phyloP scores from a whole-genome alignment of 2,113 vertebrate species.

The Pteruthius melanotis region DNA sequence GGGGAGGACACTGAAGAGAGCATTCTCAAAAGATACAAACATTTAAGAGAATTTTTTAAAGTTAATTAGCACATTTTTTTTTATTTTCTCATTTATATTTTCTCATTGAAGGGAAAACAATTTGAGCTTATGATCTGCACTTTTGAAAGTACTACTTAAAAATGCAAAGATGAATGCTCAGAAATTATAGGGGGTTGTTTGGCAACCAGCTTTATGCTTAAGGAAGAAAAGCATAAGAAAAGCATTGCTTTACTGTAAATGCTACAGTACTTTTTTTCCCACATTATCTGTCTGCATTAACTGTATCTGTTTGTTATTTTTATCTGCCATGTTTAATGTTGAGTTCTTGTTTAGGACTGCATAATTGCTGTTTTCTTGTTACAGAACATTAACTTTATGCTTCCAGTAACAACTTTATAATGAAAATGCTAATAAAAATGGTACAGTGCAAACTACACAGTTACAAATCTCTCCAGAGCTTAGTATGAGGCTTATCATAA shows the following conservation, averaged over 20 bases:
- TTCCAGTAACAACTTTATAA: slow-evolving; percentile 49
- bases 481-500: slow-evolving; percentile 12
- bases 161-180: background rate
- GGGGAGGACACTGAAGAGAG: background rate
- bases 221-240: too few relatives aligned
- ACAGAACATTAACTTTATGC: slow-evolving; percentile 50
- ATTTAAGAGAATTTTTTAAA: background rate
- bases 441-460: background rate
- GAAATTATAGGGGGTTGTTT: background rate
- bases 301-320: slow-evolving; percentile 4
- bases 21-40: background rate
- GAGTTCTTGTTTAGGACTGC: background rate
- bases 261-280: background rate
- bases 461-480: slow-evolving; percentile 34
- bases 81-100: background rate
- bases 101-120: background rate
- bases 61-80: background rate
- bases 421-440: slow-evolving; percentile 52
- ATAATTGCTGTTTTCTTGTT: slow-evolving; percentile 34
- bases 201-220: background rate
- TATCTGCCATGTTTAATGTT: slow-evolving; percentile 16
- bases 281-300: background rate
- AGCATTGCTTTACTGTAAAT: background rate
- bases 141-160: background rate
- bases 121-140: background rate